Conservation (phyloP, 2,797 vertebrate species). For the Ciconia nigra region DNA sequence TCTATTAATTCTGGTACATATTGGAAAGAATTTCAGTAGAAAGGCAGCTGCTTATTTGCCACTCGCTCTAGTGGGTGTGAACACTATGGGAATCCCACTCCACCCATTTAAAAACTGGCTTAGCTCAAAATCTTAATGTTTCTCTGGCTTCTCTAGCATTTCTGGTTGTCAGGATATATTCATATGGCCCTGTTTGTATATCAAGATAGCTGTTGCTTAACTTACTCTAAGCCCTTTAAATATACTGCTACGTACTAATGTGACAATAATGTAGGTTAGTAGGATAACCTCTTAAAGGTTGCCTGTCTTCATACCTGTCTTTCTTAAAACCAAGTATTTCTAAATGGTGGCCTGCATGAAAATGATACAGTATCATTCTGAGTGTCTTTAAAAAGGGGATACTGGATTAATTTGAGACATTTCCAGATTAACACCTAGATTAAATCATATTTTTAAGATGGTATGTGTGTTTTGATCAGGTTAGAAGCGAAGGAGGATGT, state of each 20-base stretch:
- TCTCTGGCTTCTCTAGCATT: slow-evolving; percentile 51
- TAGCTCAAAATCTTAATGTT: slow-evolving; percentile 35
- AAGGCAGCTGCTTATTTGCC: slow-evolving; percentile 34
- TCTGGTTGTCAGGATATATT: slow-evolving; percentile 33
- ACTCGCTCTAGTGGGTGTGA: slow-evolving; percentile 29
- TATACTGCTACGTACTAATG: background rate
- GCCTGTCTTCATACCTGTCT: background rate
- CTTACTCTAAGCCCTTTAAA: background rate
- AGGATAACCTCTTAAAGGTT: slow-evolving; percentile 6
- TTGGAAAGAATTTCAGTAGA: background rate
- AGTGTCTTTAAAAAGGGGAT: background rate
- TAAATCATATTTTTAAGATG: background rate
- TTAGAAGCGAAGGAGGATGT: background rate
- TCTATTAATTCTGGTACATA: background rate
- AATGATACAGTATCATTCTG: background rate
- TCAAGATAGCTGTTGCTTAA: slow-evolving; percentile 2
- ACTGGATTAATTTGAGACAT: background rate
- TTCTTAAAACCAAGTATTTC: background rate
- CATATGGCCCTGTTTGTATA: background rate
- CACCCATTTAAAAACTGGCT: slow-evolving; percentile 56
- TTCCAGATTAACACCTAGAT: background rate
- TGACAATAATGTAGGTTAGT: slow-evolving; percentile 51
- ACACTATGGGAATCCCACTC: slow-evolving; percentile 27
- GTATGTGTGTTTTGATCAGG: background rate
- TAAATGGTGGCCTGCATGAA: background rate